A percentile compares a stretch with the other conserved stretches of the same genome.
phyloP scores from a whole-genome alignment of 2,113 vertebrate species.

The Atractosteus spatula region DNA sequence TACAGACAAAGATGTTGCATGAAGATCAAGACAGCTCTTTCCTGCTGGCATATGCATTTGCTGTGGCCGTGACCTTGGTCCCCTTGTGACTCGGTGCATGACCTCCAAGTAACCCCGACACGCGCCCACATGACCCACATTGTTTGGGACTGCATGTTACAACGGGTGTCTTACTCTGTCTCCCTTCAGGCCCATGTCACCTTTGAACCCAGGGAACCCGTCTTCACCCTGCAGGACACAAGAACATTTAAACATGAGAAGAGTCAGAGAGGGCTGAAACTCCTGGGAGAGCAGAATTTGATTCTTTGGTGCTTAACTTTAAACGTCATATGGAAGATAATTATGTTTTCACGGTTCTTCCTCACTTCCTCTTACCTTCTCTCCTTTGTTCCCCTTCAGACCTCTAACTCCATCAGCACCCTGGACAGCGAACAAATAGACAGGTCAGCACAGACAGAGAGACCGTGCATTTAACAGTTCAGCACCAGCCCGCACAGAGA shows the following conservation, averaged over 20 bases:
- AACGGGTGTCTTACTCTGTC: slow-evolving; percentile 70
- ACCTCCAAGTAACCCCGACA: background rate
- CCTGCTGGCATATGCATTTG: no score
- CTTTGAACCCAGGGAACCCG: slow-evolving; percentile 86
- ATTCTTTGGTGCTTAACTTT: no score
- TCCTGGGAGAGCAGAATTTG: no score
- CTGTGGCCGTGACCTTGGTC: background rate
- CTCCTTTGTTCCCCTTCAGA: slow-evolving; percentile 84
- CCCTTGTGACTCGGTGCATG: background rate
- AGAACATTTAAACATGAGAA: no score
- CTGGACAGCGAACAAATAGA: slow-evolving; percentile 54
- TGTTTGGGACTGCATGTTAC: no score
- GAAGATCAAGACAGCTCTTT: no score
- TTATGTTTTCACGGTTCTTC: no score
- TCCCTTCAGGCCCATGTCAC: slow-evolving; percentile 81
- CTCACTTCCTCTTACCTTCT: slow-evolving; percentile 68
- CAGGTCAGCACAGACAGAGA: slow-evolving; percentile 19
- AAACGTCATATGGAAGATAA: no score
- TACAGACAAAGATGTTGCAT: no score
- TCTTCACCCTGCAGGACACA: slow-evolving; percentile 78
- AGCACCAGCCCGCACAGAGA: background rate
- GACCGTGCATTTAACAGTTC: no score
- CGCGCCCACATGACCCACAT: no score
- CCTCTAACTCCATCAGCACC: slow-evolving; percentile 85
- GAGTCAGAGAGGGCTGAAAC: no score